Conservation (phyloP, 1,140 invertebrate species). For the Heliconius congener region DNA sequence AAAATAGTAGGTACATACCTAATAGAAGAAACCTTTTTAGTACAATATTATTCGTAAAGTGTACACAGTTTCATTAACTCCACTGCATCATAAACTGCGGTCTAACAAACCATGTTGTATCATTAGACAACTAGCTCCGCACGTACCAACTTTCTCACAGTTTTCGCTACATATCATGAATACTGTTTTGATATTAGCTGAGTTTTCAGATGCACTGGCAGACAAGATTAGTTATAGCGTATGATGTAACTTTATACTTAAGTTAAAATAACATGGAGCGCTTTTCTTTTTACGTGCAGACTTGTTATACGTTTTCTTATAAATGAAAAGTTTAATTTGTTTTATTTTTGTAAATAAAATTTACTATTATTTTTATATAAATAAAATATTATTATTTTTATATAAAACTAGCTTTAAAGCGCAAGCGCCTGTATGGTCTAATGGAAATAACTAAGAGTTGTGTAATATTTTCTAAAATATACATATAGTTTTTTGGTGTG, state of each 20-base stretch:
- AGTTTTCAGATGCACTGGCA: slow-evolving; percentile 1
- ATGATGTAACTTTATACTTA: neutral
- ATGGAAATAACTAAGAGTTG: no score
- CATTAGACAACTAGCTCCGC: slow-evolving; percentile 34
- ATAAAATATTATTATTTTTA: neutral
- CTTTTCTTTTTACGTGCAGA: neutral
- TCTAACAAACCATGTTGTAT: slow-evolving; percentile 37
- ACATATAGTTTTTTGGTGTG: no score
- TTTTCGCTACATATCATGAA: slow-evolving; percentile 18
- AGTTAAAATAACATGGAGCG: neutral
- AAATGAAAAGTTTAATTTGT: no score
- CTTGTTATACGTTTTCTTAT: neutral
- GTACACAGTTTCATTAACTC: slow-evolving; percentile 26
- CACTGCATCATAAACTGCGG: slow-evolving; percentile 32
- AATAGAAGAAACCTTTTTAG: slow-evolving; percentile 17
- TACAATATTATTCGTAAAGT: slow-evolving; percentile 33
- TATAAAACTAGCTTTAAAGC: neutral
- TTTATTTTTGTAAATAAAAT: no score
- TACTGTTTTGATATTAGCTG: slow-evolving; percentile 13
- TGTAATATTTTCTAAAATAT: no score
- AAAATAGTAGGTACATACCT: no score
- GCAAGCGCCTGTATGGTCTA: no score
- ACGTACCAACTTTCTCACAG: slow-evolving; percentile 28
- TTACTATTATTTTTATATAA: no score
- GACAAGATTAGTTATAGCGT: slow-evolving; percentile 3